phyloP scores from a whole-genome alignment of 2,113 vertebrate species.

The Trichomycterus rosablanca region DNA sequence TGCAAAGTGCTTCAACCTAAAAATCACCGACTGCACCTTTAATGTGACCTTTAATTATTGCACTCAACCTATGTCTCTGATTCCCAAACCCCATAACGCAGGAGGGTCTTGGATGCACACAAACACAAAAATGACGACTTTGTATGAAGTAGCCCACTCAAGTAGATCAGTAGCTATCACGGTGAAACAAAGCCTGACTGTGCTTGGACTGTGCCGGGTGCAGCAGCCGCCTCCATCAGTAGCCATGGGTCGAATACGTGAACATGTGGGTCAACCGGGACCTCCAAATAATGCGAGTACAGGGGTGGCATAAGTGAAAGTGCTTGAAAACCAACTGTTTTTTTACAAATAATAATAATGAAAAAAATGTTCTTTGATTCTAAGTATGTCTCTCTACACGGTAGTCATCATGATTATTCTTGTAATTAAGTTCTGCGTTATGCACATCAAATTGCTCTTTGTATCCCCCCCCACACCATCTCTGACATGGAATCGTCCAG shows the following conservation, averaged over 20 bases:
- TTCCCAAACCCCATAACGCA: too few species aligned
- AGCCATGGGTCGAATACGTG: conserved; percentile 49
- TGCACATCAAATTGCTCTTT: too few species aligned
- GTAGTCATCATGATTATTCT: too few species aligned
- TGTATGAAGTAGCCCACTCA: conserved; percentile 16
- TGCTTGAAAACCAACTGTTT: neutral
- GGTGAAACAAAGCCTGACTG: conserved; percentile 56
- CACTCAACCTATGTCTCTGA: too few species aligned
- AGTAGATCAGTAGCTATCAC: conserved; percentile 57
- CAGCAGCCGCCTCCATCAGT: conserved; percentile 50
- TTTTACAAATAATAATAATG: too few species aligned
- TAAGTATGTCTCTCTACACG: too few species aligned
- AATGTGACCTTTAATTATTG: too few species aligned
- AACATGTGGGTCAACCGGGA: conserved; percentile 54
- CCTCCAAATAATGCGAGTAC: neutral
- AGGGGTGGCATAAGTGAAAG: neutral
- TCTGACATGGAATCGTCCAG: conserved; percentile 45
- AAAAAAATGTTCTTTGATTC: too few species aligned
- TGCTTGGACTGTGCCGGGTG: conserved; percentile 53
- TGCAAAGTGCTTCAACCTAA: too few species aligned
- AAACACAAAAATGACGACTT: conserved; percentile 3
- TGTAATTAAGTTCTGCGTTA: neutral
- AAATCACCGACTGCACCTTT: too few species aligned
- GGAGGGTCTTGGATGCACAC: too few species aligned
- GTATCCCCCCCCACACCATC: conserved; percentile 11